Base-by-base conservation (phyloP, 2,888 invertebrate species). In the Oscheius onirici region DNA sequence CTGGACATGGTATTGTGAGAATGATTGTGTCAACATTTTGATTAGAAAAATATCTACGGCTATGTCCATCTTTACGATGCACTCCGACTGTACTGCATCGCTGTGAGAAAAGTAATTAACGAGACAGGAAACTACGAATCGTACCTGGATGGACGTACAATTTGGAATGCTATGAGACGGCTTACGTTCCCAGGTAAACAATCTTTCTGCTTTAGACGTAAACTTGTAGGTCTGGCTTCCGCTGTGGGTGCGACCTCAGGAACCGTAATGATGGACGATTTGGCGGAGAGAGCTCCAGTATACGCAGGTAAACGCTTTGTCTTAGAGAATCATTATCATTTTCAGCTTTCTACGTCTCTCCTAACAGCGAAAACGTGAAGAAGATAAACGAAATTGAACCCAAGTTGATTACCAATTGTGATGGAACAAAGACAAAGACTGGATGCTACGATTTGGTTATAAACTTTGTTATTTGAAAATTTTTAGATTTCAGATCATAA, bases 21-120 rank as follows among this genome's bases (percentile, higher is more conserved):
- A n/a, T n/a, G n/a, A n/a, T n/a, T n/a, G n/a, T n/a, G n/a, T n/a
- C n/a, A n/a, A n/a, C 17, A 3, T 3, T 58, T 49, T 6, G n/a
- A 49, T 24, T 66, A 82, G 82, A 76, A 71, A 57, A 86, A 86
- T 66, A 79, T 86, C 63, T 86, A 86, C 76, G 86, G 86, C 2
- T 85, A 86, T 72, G 78, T 86, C 17, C 85, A 87, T 69, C 73
- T 87, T n/a, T 86, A 84, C 72, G 85, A 86, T 68, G 78, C 86
- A 8, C 72, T 86, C 15, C 77, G 85, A 58, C 69, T 87, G 41
- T 86, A 86, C 69, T 83, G 83, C 1, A 66, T 87, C 15, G 81
- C 85, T 6, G 85, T 84, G 17, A 77, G 83, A 22, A 75, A 68
- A 24, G 78, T 78, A 15, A 76, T 80, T 67, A 80, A 80, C 60